Base-by-base conservation (phyloP, 2,888 invertebrate genomes). In the Thereva nobilitata region DNA sequence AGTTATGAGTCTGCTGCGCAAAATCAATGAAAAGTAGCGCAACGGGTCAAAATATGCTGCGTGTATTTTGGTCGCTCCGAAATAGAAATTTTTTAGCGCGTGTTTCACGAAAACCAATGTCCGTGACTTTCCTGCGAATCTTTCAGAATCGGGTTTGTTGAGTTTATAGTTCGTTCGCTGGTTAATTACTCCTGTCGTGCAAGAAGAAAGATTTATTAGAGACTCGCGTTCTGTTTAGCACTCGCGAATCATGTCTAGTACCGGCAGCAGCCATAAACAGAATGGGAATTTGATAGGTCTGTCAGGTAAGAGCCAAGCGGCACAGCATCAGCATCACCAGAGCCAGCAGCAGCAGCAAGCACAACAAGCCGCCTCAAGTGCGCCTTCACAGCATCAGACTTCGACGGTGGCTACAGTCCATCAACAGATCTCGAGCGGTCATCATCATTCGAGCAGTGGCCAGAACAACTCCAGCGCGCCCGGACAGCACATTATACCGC, bases 401-500 rank as follows among this genome's bases (percentile, higher is more conserved):
- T 50, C 61, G 50, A 61, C 61, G 50, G 61, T 67, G 34, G 69
- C 65, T 44, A 53, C 69, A 69, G 69, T 67, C 50, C 53, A 67
- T 41, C 64, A 67, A 40, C 70, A 70, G 57, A 64, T 66, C 41
- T 45, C 67, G 35, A 37, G 59, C 10, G 53, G 67, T 53, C 40
- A 61, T 50, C 66, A 59, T 57, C 70, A 64, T 52, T 54, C 66
- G 55, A 41, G 8, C 37, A 49, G 42, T 50, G 23, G 23, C 23
- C 23, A 23, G 23, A 23, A 23, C 23, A 23, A 23, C 23, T 23
- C 23, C 2, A 23, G 23, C 23, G 7, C 50, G 35, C 44, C 54
- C 3, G 64, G 23, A 5, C 63, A 76, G 41, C 79, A 79, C 66
- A 78, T 80, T 70, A 84, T 85, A 81, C 90, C 90, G 75, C 91